Conservation (phyloP, 1,140 invertebrate species). For the Euwallacea similis region DNA sequence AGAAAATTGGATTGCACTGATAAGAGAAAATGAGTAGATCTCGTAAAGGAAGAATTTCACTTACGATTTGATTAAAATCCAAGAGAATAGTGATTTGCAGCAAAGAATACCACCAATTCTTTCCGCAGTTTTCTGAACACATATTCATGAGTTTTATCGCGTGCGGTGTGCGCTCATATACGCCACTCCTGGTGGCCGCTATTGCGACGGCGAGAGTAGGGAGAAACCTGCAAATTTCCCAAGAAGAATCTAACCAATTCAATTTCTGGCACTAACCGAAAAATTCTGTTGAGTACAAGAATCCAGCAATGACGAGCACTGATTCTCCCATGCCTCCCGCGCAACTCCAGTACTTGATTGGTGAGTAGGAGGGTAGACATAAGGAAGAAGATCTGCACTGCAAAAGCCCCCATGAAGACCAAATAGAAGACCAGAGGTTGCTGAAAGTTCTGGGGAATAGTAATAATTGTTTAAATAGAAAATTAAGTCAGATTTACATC, state of each 20-base stretch:
- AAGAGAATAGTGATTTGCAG: slow-evolving; percentile 14
- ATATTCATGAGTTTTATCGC: background rate
- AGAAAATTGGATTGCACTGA: slow-evolving; percentile 18
- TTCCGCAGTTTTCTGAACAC: background rate
- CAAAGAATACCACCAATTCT: slow-evolving; percentile 13
- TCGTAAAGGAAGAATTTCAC: background rate
- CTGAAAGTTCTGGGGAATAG: slow-evolving; percentile 9
- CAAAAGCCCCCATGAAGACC: slow-evolving; percentile 7
- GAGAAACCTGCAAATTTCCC: slow-evolving; percentile 13
- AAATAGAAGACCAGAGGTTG: background rate
- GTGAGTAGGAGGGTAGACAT: slow-evolving; percentile 39
- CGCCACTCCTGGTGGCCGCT: background rate
- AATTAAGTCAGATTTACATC: too few species aligned
- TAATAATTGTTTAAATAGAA: slow-evolving; percentile 1
- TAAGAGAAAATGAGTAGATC: background rate
- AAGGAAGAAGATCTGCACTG: slow-evolving; percentile 41
- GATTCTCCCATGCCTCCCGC: slow-evolving; percentile 24
- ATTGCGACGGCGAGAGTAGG: background rate
- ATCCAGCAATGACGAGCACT: slow-evolving; percentile 13
- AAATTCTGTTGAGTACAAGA: slow-evolving; percentile 27
- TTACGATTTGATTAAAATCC: slow-evolving; percentile 15
- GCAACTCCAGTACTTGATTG: slow-evolving; percentile 26
- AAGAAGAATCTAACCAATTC: background rate
- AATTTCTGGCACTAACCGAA: slow-evolving; percentile 16
- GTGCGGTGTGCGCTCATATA: slow-evolving; percentile 7